Conservation (phyloP, 2,888 invertebrate species). For the Mamestra brassicae region DNA sequence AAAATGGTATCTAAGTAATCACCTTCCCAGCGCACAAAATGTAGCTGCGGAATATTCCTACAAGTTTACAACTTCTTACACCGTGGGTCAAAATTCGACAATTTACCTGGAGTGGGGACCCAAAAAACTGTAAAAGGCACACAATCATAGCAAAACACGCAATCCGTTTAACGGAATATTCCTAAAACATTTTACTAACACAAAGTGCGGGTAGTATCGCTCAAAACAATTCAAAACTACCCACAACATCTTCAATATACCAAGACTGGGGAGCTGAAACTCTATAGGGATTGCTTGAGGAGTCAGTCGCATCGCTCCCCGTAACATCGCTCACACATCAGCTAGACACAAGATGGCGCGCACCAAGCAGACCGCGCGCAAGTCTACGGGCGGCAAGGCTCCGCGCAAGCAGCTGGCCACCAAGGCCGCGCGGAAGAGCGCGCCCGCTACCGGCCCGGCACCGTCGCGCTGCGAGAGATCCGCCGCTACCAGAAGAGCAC, state of each 20-base stretch:
- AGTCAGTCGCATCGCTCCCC: neutral
- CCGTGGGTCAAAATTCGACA: too few species aligned
- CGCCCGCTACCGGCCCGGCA: slow-evolving; percentile 93
- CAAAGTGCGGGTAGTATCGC: neutral
- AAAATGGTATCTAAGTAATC: too few species aligned
- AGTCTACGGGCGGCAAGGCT: slow-evolving; percentile 94
- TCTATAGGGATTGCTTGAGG: slow-evolving; percentile 28
- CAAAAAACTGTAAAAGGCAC: too few species aligned
- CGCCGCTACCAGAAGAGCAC: slow-evolving; percentile 94
- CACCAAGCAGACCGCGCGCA: slow-evolving; percentile 94
- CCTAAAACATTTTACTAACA: neutral
- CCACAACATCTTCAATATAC: neutral
- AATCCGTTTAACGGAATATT: neutral
- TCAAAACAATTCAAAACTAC: slow-evolving; percentile 21
- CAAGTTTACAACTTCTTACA: too few species aligned
- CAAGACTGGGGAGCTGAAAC: neutral
- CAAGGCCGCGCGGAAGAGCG: slow-evolving; percentile 93
- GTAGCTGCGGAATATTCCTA: too few species aligned
- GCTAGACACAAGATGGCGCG: slow-evolving; percentile 90
- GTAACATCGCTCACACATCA: neutral
- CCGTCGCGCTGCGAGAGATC: slow-evolving; percentile 93
- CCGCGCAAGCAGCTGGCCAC: slow-evolving; percentile 93
- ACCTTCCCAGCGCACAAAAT: too few species aligned
- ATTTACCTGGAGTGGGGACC: too few species aligned
- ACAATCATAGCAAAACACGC: neutral